A percentile compares a stretch with the other conserved stretches of the same genome.
Evolutionary conservation across 2,113 vertebrate genomes (phyloP).

Genomic region (Sclerurus mexicanus): DNA sequence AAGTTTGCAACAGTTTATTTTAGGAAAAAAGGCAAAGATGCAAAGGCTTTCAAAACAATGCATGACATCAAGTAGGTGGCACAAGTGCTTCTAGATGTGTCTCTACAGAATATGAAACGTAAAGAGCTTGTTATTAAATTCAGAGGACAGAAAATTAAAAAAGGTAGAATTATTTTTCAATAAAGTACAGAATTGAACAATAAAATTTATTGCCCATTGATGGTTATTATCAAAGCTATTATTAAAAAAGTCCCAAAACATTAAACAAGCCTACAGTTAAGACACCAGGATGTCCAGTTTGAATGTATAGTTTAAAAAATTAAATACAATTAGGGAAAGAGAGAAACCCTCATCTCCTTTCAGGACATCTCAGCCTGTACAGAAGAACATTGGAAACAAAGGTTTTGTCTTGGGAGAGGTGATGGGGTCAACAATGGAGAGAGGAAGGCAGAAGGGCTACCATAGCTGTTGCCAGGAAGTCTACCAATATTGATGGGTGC

Average conservation of each 20-base stretch:
- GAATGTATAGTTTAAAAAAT: neutral
- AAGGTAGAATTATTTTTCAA: neutral
- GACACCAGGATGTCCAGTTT: neutral
- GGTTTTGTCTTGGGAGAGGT: neutral
- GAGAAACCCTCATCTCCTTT: neutral
- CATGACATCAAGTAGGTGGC: neutral
- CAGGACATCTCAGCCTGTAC: neutral
- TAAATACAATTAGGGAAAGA: neutral
- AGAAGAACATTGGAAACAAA: neutral
- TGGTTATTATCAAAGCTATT: neutral
- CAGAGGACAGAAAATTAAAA: neutral
- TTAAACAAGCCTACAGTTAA: neutral
- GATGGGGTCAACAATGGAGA: accelerated
- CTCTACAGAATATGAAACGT: neutral
- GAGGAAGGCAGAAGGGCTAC: neutral
- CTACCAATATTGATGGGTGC: neutral
- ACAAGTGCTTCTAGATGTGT: neutral
- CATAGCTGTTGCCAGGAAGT: neutral
- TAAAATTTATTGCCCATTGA: neutral
- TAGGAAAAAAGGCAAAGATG: neutral
- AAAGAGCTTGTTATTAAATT: neutral
- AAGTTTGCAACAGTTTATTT: neutral
- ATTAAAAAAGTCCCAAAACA: neutral
- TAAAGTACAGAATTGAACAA: neutral
- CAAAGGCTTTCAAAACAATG: neutral